Conservation (phyloP, 2,113 vertebrate species). For the Anguilla rostrata region DNA sequence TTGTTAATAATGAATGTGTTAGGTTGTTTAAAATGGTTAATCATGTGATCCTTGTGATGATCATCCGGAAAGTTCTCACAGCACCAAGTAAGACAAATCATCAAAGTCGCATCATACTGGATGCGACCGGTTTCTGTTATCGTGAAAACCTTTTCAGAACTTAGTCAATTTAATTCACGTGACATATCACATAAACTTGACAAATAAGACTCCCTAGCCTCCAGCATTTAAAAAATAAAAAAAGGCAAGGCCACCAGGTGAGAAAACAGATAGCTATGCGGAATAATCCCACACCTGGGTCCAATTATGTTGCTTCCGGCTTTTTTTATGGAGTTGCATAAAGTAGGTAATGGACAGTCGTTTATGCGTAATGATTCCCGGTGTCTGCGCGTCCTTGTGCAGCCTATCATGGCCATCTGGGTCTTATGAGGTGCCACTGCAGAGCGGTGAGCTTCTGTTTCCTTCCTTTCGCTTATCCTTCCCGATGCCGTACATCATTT, state of each 20-base stretch:
- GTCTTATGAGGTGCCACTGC: constrained; percentile 3
- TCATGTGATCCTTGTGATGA: no score
- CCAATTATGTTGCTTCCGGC: neutral
- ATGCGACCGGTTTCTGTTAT: no score
- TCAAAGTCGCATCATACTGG: no score
- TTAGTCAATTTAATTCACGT: neutral
- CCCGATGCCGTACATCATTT: neutral
- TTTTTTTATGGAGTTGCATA: neutral
- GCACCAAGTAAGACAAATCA: no score
- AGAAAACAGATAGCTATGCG: neutral
- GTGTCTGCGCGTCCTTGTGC: neutral
- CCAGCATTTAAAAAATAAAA: neutral
- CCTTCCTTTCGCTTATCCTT: neutral
- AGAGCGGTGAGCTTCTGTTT: neutral
- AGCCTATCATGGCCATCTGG: neutral
- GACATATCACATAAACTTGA: neutral
- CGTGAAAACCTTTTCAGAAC: no score
- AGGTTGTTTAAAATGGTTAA: no score
- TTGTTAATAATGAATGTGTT: no score
- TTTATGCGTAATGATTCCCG: neutral
- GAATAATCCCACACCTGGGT: neutral
- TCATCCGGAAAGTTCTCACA: no score
- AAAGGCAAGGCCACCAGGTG: neutral
- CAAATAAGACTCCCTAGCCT: neutral
- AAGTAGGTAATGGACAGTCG: neutral